These are phyloP conservation scores for Drosophila macrospina DNA, from an alignment of 2,888 invertebrate genomes.

Conservation along the genomic window DNA sequence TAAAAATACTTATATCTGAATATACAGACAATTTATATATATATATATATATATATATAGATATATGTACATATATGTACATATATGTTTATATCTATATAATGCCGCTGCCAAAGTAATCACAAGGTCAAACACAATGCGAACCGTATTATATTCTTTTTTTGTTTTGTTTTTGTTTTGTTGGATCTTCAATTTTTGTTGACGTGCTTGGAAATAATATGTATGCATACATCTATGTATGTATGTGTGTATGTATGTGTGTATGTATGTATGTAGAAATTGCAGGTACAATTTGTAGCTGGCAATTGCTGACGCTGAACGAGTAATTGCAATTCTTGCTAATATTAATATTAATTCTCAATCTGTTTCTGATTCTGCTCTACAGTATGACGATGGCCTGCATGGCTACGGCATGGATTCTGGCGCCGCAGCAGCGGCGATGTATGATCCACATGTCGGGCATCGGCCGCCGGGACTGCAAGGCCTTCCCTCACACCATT, in stretches of 20 bases:
- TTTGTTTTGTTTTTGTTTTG: slow-evolving; percentile 10
- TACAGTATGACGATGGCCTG: slow-evolving; percentile 98
- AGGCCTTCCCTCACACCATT: slow-evolving; percentile 90
- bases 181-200: slow-evolving; percentile 47
- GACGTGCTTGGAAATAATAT: slow-evolving; percentile 59
- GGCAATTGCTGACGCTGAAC: slow-evolving; percentile 12
- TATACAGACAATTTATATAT: slow-evolving; percentile 9
- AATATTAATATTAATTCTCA: slow-evolving; percentile 8
- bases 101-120: slow-evolving; percentile 75
- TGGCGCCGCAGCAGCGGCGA: slow-evolving; percentile 87
- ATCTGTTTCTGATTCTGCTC: not conserved
- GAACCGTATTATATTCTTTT: slow-evolving; percentile 43
- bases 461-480: slow-evolving; percentile 87
- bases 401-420: slow-evolving; percentile 94
- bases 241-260: slow-evolving; percentile 12
- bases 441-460: slow-evolving; percentile 92
- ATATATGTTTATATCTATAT: slow-evolving; percentile 36
- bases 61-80: not conserved
- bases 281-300: slow-evolving; percentile 40
- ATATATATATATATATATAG: slow-evolving; percentile 14
- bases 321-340: slow-evolving; percentile 18
- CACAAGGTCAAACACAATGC: slow-evolving; percentile 76
- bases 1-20: slow-evolving; percentile 47
- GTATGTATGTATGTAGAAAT: too few species aligned
- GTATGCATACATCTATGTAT: slow-evolving; percentile 5